Evolutionary conservation across 1,140 invertebrate genomes (phyloP).

Genomic region (Argopecten irradians): DNA sequence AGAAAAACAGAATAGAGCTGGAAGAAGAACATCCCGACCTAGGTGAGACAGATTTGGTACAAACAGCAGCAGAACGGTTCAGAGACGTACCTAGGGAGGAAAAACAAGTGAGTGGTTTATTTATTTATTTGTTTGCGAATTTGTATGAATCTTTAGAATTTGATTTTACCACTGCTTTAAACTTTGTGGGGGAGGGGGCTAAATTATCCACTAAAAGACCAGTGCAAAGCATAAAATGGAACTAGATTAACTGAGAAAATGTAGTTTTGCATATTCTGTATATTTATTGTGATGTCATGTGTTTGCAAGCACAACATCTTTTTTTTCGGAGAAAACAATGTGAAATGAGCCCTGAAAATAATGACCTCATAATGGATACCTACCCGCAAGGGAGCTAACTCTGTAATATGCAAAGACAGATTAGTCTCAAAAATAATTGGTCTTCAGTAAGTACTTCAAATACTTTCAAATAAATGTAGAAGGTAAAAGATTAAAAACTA

Average conservation of each 20-base stretch:
- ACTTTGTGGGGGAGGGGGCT: neutral
- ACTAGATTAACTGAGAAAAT: neutral
- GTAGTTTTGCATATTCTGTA: neutral
- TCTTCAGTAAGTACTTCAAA: no score
- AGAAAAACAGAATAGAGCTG: conserved; percentile 59
- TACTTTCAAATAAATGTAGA: neutral
- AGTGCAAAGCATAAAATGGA: neutral
- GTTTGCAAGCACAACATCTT: no score
- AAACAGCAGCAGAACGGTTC: conserved; percentile 65
- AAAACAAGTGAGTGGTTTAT: conserved; percentile 68
- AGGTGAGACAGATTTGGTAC: conserved; percentile 63
- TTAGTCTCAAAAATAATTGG: neutral
- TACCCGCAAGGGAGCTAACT: no score
- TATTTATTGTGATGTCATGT: neutral
- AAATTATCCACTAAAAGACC: no score
- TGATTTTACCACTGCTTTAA: neutral
- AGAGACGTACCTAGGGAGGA: conserved; percentile 69
- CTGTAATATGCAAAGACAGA: no score
- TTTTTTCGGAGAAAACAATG: no score
- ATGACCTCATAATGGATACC: no score
- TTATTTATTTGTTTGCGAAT: no score
- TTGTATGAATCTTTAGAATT: neutral
- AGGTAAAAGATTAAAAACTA: neutral
- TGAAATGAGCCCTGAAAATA: neutral
- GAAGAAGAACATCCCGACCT: conserved; percentile 62